Base-by-base conservation (phyloP, 2,113 vertebrate species). In the Psophia crepitans region DNA sequence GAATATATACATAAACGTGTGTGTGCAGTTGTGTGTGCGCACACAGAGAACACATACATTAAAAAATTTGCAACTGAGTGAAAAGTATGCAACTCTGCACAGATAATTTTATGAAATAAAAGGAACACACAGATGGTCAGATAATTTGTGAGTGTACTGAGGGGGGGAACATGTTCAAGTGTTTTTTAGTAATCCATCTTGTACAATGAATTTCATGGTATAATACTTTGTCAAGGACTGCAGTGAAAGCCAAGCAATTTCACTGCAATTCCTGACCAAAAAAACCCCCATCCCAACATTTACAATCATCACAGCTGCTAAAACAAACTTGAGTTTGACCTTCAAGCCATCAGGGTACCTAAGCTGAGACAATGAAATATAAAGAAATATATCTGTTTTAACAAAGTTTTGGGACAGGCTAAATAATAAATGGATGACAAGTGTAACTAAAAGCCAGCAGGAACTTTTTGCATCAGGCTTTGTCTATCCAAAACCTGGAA, bases 341-440 rank as follows among this genome's bases (percentile, higher is more conserved):
- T 93, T 92, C 61, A 79, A 96, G 80, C 39, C 77, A 91, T 28
- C 57, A 79, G n/a, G 49, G 13, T 76, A 87, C 54, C 65, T 57
- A 65, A 81, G 35, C 37, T 82, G 83, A 91, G 84, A 76, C 57
- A 73, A 46, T 43, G 77, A 89, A 92, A 92, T 51, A 84, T 14
- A 63, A 80, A 93, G 86, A 96, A 97, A 91, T 87, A 5, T 56
- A 87, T 89, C 77, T 87, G 63, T 65, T 95, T 76, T 83, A 89
- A 82, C 26, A 61, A 91, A 82, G 27, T 49, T 69, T 74, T 60
- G 41, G 65, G 77, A 85, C 69, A 51, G 43, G 48, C 35, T 78
- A 84, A 90, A 81, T 93, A 92, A 96, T 53, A 95, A 95, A 95
- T 69, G 80, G 61, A 73, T 84, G 92, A 89, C 90, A 96, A 92